These are phyloP conservation scores for Drosophila rellima DNA, from an alignment of 2,888 invertebrate genomes.

Conservation along the genomic window DNA sequence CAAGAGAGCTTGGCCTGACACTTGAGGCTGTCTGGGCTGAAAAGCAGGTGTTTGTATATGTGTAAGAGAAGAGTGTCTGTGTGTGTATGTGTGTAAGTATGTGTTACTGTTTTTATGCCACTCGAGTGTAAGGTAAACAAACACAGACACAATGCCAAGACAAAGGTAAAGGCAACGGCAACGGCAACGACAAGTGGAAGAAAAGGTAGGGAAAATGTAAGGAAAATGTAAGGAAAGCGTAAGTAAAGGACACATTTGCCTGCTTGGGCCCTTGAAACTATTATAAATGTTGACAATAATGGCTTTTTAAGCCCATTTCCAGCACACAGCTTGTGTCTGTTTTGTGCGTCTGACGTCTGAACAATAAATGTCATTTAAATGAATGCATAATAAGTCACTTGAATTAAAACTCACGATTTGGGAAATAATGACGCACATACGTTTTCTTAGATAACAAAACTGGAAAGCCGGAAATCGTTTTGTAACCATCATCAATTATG, in stretches of 20 bases:
- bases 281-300: conserved; percentile 82
- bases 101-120: conserved; percentile 67
- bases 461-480: conserved; percentile 51
- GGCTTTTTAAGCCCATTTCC: conserved; percentile 81
- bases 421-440: conserved; percentile 2
- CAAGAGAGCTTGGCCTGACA: conserved; percentile 52
- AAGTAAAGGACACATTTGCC: conserved; percentile 53
- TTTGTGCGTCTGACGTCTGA: conserved; percentile 3
- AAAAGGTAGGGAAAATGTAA: conserved; percentile 24
- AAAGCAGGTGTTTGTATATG: conserved; percentile 43
- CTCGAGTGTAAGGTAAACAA: conserved; percentile 79
- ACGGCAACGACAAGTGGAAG: neutral
- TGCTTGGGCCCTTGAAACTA: conserved; percentile 64
- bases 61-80: conserved; percentile 5
- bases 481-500: conserved; percentile 45
- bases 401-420: conserved; percentile 39
- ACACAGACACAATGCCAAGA: conserved; percentile 57
- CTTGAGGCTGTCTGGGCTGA: conserved; percentile 64
- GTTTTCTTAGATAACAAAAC: conserved; percentile 44
- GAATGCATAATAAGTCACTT: conserved; percentile 70
- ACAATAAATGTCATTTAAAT: conserved; percentile 79
- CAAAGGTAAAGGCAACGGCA: conserved; percentile 6
- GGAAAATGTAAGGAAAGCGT: conserved; percentile 22
- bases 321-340: conserved; percentile 33
- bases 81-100: conserved; percentile 33